Conservation (phyloP, 1,140 invertebrate genomes). For the Batillaria attramentaria region DNA sequence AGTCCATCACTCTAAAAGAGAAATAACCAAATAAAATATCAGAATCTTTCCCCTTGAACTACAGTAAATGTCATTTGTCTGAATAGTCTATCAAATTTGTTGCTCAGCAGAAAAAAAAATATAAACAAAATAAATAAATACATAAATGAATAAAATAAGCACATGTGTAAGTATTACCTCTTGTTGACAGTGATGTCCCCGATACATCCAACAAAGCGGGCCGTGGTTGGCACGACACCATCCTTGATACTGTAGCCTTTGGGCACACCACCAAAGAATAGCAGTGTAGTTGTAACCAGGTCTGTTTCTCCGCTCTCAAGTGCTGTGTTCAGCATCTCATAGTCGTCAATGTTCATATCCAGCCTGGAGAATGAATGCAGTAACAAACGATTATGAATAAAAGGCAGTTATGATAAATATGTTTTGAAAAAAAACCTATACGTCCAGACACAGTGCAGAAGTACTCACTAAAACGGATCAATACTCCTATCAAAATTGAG, state of each 20-base stretch:
- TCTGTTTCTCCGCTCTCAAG: slow-evolving; percentile 69
- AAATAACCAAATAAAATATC: too few relatives aligned
- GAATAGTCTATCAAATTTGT: background rate
- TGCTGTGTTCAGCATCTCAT: slow-evolving; percentile 58
- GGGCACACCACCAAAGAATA: slow-evolving; percentile 91
- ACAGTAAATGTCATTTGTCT: background rate
- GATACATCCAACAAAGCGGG: slow-evolving; percentile 85
- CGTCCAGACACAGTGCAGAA: too few relatives aligned
- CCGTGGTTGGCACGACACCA: slow-evolving; percentile 65
- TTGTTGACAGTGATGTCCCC: slow-evolving; percentile 90
- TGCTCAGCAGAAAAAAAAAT: background rate
- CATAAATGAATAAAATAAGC: background rate
- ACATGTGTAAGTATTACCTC: slow-evolving; percentile 67
- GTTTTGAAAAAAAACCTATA: too few relatives aligned
- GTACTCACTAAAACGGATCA: too few relatives aligned
- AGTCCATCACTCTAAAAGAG: too few relatives aligned
- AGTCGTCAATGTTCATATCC: slow-evolving; percentile 88
- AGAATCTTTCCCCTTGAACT: too few relatives aligned
- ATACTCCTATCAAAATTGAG: too few relatives aligned
- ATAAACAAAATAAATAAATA: background rate
- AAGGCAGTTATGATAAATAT: background rate
- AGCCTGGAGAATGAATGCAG: slow-evolving; percentile 73
- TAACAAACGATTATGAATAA: background rate
- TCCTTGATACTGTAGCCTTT: slow-evolving; percentile 73
- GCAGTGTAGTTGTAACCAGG: slow-evolving; percentile 63